These are phyloP conservation scores for Sula dactylatra DNA, from an alignment of 2,113 vertebrate species.

Conservation along the genomic window DNA sequence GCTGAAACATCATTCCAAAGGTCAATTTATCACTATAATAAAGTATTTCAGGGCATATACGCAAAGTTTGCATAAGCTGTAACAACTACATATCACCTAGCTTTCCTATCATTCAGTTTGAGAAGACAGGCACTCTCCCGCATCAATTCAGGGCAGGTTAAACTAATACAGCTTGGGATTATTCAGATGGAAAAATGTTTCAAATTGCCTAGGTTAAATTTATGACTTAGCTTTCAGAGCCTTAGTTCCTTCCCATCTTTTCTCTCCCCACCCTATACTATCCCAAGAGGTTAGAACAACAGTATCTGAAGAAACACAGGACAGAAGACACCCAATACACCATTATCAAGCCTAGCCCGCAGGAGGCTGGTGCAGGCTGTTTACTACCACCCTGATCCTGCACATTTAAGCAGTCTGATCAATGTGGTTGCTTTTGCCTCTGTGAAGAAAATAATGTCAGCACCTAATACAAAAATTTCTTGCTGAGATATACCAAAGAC, in stretches of 20 bases:
- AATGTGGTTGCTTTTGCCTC: rapidly evolving
- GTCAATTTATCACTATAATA: background rate
- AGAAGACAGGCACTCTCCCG: background rate
- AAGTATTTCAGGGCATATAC: background rate
- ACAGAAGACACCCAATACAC: background rate
- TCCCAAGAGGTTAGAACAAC: background rate
- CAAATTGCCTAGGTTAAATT: background rate
- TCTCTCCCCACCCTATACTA: background rate
- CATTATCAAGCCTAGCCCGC: background rate
- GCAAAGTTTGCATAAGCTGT: rapidly evolving
- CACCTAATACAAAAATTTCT: background rate
- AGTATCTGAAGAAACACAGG: background rate
- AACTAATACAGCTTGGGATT: background rate
- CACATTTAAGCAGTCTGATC: background rate
- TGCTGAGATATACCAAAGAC: background rate
- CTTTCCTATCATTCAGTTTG: rapidly evolving
- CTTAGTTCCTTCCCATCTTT: background rate
- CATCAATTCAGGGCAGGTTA: background rate
- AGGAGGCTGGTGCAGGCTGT: too few relatives aligned
- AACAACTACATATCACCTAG: rapidly evolving
- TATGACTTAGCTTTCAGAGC: background rate
- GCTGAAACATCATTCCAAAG: background rate
- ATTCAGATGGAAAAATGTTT: background rate
- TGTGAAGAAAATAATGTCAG: background rate
- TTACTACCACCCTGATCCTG: background rate